Evolutionary conservation across 2,797 vertebrate species (phyloP), one percentile per base, ranked within the genome.

Genomic region (Bucorvus abyssinicus): DNA sequence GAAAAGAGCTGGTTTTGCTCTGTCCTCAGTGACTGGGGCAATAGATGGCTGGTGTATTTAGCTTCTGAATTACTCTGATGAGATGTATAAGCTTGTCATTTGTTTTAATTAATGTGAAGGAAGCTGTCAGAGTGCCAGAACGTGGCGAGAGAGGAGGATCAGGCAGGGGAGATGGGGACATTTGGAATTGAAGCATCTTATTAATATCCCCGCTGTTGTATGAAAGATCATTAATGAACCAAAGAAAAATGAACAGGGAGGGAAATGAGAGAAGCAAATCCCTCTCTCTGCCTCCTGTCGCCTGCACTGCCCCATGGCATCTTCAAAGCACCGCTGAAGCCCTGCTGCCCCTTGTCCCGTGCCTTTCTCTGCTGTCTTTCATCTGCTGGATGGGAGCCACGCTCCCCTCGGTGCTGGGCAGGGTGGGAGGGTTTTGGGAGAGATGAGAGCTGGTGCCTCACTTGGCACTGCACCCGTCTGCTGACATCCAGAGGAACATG

Each of bases 81-180:
- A 95, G 55, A 68, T 93, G 57, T 52, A 57, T 56, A 81, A 92
- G 82, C 47, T 91, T 86, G 57, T 79, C 95, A 87, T 94, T 95
- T 94, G 90, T 88, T 96, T 93, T 94, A 95, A 93, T 96, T 92
- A 94, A 94, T 71, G 75, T 67, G 65, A 93, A 90, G 57, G 65
- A 96, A 95, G 91, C 36, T 87, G 71, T 85, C 89, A 68, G 34
- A 67, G 14, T 60, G 65, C 89, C 95, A 89, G 94, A 92, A 93
- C 92, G 67, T 60, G 55, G 65, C 7, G 30, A 78, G 83, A 79
- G 84, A 84, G 65, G 45, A 27, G 67, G 82, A 93, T 71, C 34
- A 63, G 67, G 64, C 83, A 87, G 64, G 74, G 83, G 74, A 94
- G 68, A 92, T 79, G 71, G 74, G 89, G 93, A 90, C 73, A 56